Evolutionary conservation across 1,140 invertebrate genomes (phyloP), one percentile per base, ranked within the genome.

Genomic region (Ctenoplectra terminalis): DNA sequence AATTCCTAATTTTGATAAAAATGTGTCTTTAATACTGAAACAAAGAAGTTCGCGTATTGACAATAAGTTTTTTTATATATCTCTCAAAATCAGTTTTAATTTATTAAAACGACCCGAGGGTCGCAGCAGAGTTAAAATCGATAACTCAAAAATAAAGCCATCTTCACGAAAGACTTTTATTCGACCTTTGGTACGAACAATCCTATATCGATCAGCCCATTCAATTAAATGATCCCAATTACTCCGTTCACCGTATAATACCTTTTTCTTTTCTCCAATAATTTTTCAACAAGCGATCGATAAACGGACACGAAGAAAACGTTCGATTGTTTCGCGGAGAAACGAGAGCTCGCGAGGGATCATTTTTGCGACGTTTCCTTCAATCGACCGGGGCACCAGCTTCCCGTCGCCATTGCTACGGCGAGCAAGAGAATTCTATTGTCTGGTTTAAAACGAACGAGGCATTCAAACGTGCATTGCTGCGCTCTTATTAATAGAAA

Each of bases 371-470:
- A 5, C 37, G 11, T 46, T 46, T n/a, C 11, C 26, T 17, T 46
- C 37, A 20, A 73, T 73, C 40, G 23, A 6, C 23, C 66, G 34
- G 15, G 1, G 23, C 1, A 11, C 8, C 20, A 9, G 26, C 31
- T 29, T 64, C 17, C 37, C 31, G 20, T 29, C 40, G 17, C 64
- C 37, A 7, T 23, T 26, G 37, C 15, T 20, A 17, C 23, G 29
- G 31, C 23, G 4, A 48, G 6, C 20, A 40, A 17, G 40, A 46
- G 58, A 74, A 37, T 26, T 64, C 60, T 15, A 64, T 75, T 54
- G 58, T 75, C n/a, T 46, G 43, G 2, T 52, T 26, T 34, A 2
- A 52, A 75, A 64, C 52, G 64, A 63, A 52, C 23, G 50, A n/a
- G 23, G 43, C 66, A n/a, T 71, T 61, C 13, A 50, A 54, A 60